A percentile compares a stretch with the other conserved stretches of the same genome.
Evolutionary conservation across 2,888 invertebrate species (phyloP).

Genomic region (Tridacna gigas): DNA sequence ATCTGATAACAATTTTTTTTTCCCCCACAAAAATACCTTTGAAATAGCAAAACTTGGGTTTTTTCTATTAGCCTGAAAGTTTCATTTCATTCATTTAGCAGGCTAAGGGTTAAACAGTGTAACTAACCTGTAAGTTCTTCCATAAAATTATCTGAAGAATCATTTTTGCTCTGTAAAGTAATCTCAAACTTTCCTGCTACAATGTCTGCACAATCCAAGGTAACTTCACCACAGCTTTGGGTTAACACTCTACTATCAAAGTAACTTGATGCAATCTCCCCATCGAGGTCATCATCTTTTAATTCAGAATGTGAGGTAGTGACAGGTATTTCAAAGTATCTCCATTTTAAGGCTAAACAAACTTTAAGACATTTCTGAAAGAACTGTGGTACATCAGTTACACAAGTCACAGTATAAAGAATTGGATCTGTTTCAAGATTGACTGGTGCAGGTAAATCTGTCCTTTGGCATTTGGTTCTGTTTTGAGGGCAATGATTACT

Average conservation of each 20-base stretch:
- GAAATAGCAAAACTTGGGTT: no score
- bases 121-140: slow-evolving; percentile 48
- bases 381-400: slow-evolving; percentile 2
- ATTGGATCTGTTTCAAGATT: background rate
- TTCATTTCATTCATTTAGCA: no score
- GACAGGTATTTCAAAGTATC: background rate
- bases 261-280: background rate
- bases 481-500: background rate
- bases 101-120: background rate
- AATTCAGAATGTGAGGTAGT: background rate
- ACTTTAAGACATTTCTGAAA: background rate
- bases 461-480: background rate
- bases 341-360: slow-evolving; percentile 11
- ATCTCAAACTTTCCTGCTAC: slow-evolving; percentile 39
- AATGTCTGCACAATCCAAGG: slow-evolving; percentile 34
- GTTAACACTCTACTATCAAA: slow-evolving; percentile 13
- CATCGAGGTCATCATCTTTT: no score
- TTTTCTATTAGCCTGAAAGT: no score
- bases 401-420: slow-evolving; percentile 2
- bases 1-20: no score
- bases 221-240: slow-evolving; percentile 36
- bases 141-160: slow-evolving; percentile 27
- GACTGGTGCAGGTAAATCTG: background rate
- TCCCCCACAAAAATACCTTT: no score
- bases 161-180: slow-evolving; percentile 4